These are phyloP conservation scores for Troilus luridus DNA, from an alignment of 2,888 invertebrate genomes.

Conservation along the genomic window DNA sequence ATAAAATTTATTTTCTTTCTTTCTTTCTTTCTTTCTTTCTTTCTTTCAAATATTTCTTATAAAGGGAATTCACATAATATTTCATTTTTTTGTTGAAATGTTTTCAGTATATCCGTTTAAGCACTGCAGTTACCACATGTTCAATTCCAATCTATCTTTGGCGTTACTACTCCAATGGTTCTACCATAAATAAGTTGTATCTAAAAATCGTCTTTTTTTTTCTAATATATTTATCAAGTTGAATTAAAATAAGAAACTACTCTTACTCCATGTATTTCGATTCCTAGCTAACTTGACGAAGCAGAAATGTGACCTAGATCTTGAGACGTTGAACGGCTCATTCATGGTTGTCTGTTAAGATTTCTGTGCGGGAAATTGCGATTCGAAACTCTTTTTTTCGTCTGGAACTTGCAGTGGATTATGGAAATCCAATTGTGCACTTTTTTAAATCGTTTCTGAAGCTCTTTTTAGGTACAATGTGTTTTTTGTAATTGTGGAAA, in stretches of 20 bases:
- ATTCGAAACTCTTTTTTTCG: neutral
- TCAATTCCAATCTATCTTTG: too few species aligned
- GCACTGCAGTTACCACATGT: too few species aligned
- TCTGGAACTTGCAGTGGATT: neutral
- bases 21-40: too few species aligned
- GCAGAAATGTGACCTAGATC: neutral
- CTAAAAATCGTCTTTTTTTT: neutral
- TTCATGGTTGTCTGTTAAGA: neutral
- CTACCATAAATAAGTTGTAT: too few species aligned
- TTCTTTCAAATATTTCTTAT: too few species aligned
- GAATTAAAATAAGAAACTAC: neutral
- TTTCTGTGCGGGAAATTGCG: neutral
- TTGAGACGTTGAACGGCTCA: neutral
- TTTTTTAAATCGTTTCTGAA: neutral
- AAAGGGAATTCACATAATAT: too few species aligned
- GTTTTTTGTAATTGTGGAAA: neutral
- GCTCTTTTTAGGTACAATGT: neutral
- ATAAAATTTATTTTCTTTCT: too few species aligned
- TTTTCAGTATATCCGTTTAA: too few species aligned
- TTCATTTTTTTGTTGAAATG: too few species aligned
- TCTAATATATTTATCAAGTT: too few species aligned
- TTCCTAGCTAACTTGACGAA: neutral
- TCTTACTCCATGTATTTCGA: neutral
- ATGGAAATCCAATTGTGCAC: conserved; percentile 6
- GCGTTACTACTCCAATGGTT: too few species aligned